Conservation (phyloP, 2,888 invertebrate genomes). For the Romanomermis culicivorax region DNA sequence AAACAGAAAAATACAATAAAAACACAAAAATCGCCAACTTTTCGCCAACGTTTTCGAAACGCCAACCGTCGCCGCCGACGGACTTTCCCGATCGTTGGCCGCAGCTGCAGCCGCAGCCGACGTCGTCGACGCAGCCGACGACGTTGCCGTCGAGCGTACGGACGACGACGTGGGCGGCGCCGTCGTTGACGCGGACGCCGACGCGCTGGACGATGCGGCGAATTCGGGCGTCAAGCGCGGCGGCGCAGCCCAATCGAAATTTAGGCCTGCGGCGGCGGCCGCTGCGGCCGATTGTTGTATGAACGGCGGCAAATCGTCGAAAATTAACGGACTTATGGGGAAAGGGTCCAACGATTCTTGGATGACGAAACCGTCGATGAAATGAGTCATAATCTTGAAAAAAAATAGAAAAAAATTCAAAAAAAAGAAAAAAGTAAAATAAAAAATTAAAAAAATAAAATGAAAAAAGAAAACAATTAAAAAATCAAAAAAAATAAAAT, state of each 20-base stretch:
- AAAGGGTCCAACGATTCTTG: slow-evolving; percentile 12
- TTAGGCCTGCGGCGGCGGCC: neutral
- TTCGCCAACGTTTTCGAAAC: too few species aligned
- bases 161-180: neutral
- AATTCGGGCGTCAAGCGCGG: slow-evolving; percentile 1
- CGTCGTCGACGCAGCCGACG: neutral
- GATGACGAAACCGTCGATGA: slow-evolving; percentile 11
- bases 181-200: neutral
- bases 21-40: too few species aligned
- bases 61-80: too few species aligned
- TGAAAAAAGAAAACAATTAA: too few species aligned
- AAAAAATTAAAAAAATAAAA: too few species aligned
- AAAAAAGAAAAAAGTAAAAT: too few species aligned
- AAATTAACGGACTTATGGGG: slow-evolving; percentile 1
- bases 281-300: neutral
- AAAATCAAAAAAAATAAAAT: too few species aligned
- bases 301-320: slow-evolving; percentile 5
- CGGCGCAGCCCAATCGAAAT: slow-evolving; percentile 1
- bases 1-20: too few species aligned
- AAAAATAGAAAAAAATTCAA: neutral
- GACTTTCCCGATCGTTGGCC: too few species aligned
- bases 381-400: slow-evolving; percentile 8
- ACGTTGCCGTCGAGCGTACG: neutral
- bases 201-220: neutral
- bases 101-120: neutral